Base-by-base conservation (phyloP, 1,140 invertebrate genomes). In the Myzus persicae region DNA sequence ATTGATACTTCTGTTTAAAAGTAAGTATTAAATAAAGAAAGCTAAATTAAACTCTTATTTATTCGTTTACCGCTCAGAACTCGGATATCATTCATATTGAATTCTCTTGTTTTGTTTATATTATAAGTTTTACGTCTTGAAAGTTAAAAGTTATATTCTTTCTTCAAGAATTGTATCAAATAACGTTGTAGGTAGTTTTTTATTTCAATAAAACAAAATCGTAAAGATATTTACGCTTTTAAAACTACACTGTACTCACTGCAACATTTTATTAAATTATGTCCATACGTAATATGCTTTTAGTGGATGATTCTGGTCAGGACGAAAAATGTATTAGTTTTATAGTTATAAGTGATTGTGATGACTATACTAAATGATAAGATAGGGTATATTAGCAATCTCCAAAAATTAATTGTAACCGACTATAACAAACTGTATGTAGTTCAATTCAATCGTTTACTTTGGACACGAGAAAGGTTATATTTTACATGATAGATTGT, bases 241-340 rank as follows among this genome's bases (percentile, higher is more conserved):
- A n/a, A n/a, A n/a, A n/a, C n/a, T n/a, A n/a, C n/a, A n/a, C 26
- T 6, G 11, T n/a, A n/a, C n/a, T 67, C 14, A 5, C 11, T n/a
- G n/a, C 14, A 67, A 6, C 18, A 18, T 67, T 67, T 67, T 14
- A n/a, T 67, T 31, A 67, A 67, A 67, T 67, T 31, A 67, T 67
- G 3, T n/a, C 4, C 31, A 31, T 14, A 3, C 9, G 0, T n/a
- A 31, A 67, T 31, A 8, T 9, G 0, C 0, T 59, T 59, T 1
- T 9, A 0, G 26, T 2, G n/a, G n/a, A 8, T 9, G 0, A 8
- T 59, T 59, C 7, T 9, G 1, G 26, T 2, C 11, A 4, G 3
- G 31, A 59, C 11, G 11, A 59, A 59, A 54, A 59, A 59, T 31
- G 11, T 31, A 59, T 31, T 54, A 54, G 31, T 59, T 11, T 67